Conservation (phyloP, 2,888 invertebrate species). For the Protodeltote pygarga region DNA sequence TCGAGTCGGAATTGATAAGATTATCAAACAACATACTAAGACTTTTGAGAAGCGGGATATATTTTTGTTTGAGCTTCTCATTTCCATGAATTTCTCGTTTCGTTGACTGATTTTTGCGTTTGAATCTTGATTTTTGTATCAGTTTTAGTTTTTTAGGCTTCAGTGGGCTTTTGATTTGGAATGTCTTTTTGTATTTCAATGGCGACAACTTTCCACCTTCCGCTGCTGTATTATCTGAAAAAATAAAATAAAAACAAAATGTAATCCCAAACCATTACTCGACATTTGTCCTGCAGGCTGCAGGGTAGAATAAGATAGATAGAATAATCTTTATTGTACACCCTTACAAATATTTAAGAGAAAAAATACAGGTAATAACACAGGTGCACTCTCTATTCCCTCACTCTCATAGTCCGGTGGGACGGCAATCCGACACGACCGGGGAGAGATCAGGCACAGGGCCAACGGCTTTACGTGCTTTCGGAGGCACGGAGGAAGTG, state of each 20-base stretch:
- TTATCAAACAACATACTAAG: constrained; percentile 78
- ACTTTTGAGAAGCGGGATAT: constrained; percentile 76
- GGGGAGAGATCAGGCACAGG: too few species aligned
- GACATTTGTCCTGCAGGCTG: too few species aligned
- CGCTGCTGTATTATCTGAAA: constrained; percentile 49
- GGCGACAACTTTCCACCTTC: constrained; percentile 56
- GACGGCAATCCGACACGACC: too few species aligned
- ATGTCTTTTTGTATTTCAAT: constrained; percentile 65
- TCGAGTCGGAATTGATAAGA: constrained; percentile 67
- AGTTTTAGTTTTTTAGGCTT: constrained; percentile 68
- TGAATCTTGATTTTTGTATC: constrained; percentile 54
- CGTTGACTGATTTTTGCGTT: constrained; percentile 61
- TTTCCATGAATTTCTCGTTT: constrained; percentile 69
- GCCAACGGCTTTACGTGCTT: too few species aligned
- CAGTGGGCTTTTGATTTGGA: constrained; percentile 67
- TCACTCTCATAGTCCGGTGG: too few species aligned
- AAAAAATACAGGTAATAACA: background rate
- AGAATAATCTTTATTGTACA: too few species aligned
- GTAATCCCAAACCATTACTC: too few species aligned
- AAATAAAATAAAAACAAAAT: too few species aligned
- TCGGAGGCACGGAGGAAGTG: too few species aligned
- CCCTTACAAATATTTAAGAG: too few species aligned
- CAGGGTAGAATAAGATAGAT: too few species aligned
- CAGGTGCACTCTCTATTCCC: too few species aligned
- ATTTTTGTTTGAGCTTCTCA: constrained; percentile 68